Base-by-base conservation (phyloP, 2,888 invertebrate species). In the Acrocyrtus sp. region DNA sequence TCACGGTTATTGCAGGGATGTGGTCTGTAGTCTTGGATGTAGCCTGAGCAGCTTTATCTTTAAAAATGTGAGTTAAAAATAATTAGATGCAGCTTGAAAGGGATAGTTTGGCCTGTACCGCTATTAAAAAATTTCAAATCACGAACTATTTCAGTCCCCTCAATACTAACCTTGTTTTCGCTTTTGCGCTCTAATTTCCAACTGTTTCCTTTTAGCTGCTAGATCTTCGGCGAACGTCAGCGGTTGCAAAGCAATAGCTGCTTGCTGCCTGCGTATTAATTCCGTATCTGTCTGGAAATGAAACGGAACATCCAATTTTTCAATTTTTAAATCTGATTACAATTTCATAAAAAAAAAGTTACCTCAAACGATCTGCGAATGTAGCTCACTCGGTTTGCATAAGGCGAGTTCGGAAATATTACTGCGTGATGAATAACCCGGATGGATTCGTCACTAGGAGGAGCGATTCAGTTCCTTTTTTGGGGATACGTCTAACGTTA, bases 221-320 rank as follows among this genome's bases (percentile, higher is more conserved):
- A 69, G 24, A 10, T 69, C 61, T 22, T 69, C 69, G 4, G 61
- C 53, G 27, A 45, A 60, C 34, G 60, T 51, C 34, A 69, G 27
- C 12, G 61, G 69, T 26, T 69, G 69, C 1, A 51, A 21, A 8
- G 69, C 69, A 29, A 69, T 69, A n/a, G 53, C 53, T 6, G 53
- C 69, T 5, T 15, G 41, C 24, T 69, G 69, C 21, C 69, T 17
- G 29, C 47, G 43, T 6, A 69, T 29, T 10, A 69, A 39, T n/a
- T 69, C 61, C 6, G 51, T 19, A 39, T 69, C 69, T 1, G 47
- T 34, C 69, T 69, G 8, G 6, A 56, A n/a, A n/a, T n/a, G n/a
- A n/a, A n/a, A n/a, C n/a, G n/a, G n/a, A n/a, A n/a, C n/a, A n/a
- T n/a, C n/a, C n/a, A n/a, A n/a, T n/a, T n/a, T n/a, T n/a, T n/a